These are phyloP conservation scores for Sebastes baramenuke DNA, from an alignment of 2,797 vertebrate species.

Conservation along the genomic window DNA sequence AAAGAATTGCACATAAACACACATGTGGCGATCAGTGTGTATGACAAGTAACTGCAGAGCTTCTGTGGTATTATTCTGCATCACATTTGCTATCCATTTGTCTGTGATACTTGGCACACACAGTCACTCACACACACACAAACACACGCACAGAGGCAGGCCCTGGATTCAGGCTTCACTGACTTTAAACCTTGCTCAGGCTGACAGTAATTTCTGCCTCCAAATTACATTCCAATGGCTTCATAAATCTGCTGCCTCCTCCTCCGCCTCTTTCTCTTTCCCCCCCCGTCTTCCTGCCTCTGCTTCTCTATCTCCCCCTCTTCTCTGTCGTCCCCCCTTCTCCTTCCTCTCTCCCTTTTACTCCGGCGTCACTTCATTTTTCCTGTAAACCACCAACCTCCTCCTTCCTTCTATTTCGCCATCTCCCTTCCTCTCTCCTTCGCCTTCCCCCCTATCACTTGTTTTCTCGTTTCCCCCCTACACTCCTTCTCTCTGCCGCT, in stretches of 20 bases:
- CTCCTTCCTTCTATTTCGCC: conserved; percentile 52
- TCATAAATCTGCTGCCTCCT: conserved; percentile 86
- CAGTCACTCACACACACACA: conserved; percentile 21
- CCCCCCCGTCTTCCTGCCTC: conserved; percentile 69
- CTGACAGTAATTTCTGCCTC: conserved; percentile 87
- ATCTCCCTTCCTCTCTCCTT: conserved; percentile 51
- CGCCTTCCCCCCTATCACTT: conserved; percentile 69
- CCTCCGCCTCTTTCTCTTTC: conserved; percentile 61
- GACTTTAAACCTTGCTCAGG: conserved; percentile 84
- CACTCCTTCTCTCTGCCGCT: conserved; percentile 68
- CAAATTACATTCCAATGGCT: conserved; percentile 89
- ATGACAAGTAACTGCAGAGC: conserved; percentile 51
- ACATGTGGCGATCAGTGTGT: conserved; percentile 26
- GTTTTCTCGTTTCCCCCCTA: conserved; percentile 76
- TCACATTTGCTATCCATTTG: conserved; percentile 72
- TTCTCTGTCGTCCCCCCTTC: conserved; percentile 17
- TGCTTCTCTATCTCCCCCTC: conserved; percentile 68
- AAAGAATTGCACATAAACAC: conserved; percentile 20
- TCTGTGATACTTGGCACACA: conserved; percentile 59
- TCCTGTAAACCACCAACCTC: conserved; percentile 48
- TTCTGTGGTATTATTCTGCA: conserved; percentile 67
- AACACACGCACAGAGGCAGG: conserved; percentile 50
- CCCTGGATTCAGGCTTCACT: conserved; percentile 80
- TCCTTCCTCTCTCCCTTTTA: conserved; percentile 50
- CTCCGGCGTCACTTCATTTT: conserved; percentile 68